Conservation (phyloP, 2,888 invertebrate genomes). For the Adineta ricciae region DNA sequence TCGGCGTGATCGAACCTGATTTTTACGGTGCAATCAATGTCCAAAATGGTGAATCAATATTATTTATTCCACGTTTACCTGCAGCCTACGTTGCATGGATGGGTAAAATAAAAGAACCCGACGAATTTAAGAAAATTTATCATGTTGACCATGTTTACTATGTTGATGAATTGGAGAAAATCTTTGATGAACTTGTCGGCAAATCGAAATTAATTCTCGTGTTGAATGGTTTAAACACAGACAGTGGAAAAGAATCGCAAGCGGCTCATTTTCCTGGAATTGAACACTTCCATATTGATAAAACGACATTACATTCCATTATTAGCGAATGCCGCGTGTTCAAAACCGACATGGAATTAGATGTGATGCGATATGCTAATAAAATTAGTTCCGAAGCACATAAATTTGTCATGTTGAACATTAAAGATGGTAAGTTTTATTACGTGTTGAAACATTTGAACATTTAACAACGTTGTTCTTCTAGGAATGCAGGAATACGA, state of each 20-base stretch:
- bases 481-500: slow-evolving; percentile 54
- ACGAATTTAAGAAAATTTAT: slow-evolving; percentile 36
- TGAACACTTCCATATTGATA: slow-evolving; percentile 47
- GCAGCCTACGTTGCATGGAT: slow-evolving; percentile 83
- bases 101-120: slow-evolving; percentile 58
- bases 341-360: slow-evolving; percentile 63
- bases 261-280: slow-evolving; percentile 78
- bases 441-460: too few species aligned
- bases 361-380: slow-evolving; percentile 77
- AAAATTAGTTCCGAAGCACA: slow-evolving; percentile 93
- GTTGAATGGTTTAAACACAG: slow-evolving; percentile 75
- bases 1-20: slow-evolving; percentile 83
- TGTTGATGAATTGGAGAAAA: slow-evolving; percentile 73
- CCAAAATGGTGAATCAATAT: slow-evolving; percentile 59
- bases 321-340: slow-evolving; percentile 48
- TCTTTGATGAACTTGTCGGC: slow-evolving; percentile 56
- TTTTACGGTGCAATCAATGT: slow-evolving; percentile 76
- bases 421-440: slow-evolving; percentile 57
- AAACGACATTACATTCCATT: slow-evolving; percentile 26
- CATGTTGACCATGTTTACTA: slow-evolving; percentile 60
- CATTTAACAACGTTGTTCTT: not conserved
- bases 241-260: slow-evolving; percentile 68
- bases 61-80: slow-evolving; percentile 77
- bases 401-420: slow-evolving; percentile 69
- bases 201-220: slow-evolving; percentile 57